Base-by-base conservation (phyloP, 2,797 vertebrate genomes). In the Triplophysa yarkandensis region DNA sequence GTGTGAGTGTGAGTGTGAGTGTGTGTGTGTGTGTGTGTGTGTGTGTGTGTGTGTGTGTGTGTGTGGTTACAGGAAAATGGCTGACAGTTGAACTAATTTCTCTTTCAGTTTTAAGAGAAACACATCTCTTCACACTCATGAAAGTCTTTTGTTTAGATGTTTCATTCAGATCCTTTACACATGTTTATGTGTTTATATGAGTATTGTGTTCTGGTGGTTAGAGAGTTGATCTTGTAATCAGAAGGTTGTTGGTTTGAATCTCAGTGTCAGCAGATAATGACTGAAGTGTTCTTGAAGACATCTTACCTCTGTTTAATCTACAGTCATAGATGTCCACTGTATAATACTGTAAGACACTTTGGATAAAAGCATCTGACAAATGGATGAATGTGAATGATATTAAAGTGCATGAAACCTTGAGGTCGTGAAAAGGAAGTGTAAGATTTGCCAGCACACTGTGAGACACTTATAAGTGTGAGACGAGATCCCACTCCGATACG, bases 11-110 rank as follows among this genome's bases (percentile, higher is more conserved):
- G 44, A 46, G 30, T 14, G 19, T 23, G 16, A 19, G 17, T 11
- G 11, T 46, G 63, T 67, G 28, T 14, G 14, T 66, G 46, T 67
- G 5, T 1, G 28, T 21, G 54, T 23, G 30, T 25, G 39, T 13
- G 0, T 57, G 17, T 48, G 16, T 28, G 36, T 65, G 21, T 60
- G 8, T 11, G 36, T 48, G 25, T 1, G 16, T 23, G 36, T 3
- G 46, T 23, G 32, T 4, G 28, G 14, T 50, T 52, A 58, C 55
- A 68, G 50, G 64, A 78, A 68, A 75, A 75, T 75, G 73, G 73
- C 73, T 64, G 73, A 68, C 73, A 50, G 54, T 68, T 9, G 6
- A 32, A 19, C 17, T 19, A 36, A 2, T 25, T 32, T 17, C 27
- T n/a, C 17, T 30, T 58, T 19, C 7, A 16, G 2, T n/a, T 32